A percentile compares a stretch with the other conserved stretches of the same genome.
Evolutionary conservation across 1,140 invertebrate species (phyloP).

Genomic region (Heterodera schachtii): DNA sequence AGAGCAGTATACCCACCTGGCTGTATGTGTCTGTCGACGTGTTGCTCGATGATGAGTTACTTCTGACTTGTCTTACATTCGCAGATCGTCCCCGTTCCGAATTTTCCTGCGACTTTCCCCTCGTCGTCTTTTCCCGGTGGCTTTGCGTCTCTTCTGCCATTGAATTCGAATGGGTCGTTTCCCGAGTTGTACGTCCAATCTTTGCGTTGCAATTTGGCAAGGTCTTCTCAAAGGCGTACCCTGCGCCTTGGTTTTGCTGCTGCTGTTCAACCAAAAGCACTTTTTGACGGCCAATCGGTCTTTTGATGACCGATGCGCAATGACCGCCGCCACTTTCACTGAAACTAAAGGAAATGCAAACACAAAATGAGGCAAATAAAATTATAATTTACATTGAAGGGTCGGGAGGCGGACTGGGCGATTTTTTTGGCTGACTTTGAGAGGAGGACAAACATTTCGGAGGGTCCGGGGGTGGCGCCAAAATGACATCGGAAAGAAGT

Average conservation of each 20-base stretch:
- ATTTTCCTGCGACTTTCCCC: background rate
- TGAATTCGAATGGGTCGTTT: background rate
- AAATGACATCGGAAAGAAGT: conserved; percentile 6
- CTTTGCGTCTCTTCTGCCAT: background rate
- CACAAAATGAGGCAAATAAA: background rate
- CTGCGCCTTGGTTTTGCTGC: background rate
- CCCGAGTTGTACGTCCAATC: background rate
- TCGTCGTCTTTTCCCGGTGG: background rate
- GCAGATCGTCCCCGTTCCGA: background rate
- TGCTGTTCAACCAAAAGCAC: background rate
- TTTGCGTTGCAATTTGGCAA: background rate
- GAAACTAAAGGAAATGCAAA: background rate
- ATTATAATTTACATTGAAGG: background rate
- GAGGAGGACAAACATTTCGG: conserved; percentile 21
- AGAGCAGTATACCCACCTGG: background rate
- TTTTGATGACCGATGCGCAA: background rate
- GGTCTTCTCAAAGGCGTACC: background rate
- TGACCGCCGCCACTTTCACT: background rate
- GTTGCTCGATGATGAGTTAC: conserved; percentile 5
- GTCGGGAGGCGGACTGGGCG: background rate
- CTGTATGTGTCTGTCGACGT: conserved; percentile 5
- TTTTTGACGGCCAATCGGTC: background rate
- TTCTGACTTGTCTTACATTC: background rate
- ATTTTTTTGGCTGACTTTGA: background rate
- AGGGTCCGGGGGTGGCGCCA: conserved; percentile 37